Conservation (phyloP, 1,140 invertebrate genomes). For the Parapsyche elsis region DNA sequence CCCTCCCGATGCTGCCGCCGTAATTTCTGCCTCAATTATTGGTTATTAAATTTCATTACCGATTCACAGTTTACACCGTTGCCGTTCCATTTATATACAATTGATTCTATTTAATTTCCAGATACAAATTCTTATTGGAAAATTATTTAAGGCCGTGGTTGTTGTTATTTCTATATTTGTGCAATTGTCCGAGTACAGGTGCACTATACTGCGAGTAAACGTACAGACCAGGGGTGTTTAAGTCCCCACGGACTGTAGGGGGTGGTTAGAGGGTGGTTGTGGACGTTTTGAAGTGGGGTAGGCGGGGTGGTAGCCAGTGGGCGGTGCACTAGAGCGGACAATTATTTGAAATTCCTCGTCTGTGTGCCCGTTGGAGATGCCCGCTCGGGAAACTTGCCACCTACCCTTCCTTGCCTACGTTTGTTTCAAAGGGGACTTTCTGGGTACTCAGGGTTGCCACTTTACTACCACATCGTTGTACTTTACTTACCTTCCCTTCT, state of each 20-base stretch:
- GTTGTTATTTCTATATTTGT: neutral
- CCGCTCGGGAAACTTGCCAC: constrained; percentile 20
- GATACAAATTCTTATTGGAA: neutral
- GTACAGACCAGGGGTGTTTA: neutral
- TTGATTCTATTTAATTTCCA: neutral
- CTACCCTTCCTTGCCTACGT: constrained; percentile 25
- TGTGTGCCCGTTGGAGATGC: neutral
- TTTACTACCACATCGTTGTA: neutral
- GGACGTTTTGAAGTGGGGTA: constrained; percentile 1
- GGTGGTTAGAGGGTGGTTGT: neutral
- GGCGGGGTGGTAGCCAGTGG: constrained; percentile 24
- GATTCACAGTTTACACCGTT: neutral
- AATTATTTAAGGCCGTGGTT: neutral
- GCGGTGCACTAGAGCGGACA: constrained; percentile 51
- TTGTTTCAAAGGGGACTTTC: constrained; percentile 44
- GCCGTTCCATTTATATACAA: neutral
- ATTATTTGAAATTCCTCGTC: constrained; percentile 53
- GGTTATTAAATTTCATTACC: constrained; percentile 49
- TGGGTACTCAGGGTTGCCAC: constrained; percentile 2
- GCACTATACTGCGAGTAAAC: neutral
- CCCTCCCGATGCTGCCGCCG: constrained; percentile 26
- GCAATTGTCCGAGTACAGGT: neutral
- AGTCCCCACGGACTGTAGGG: neutral
- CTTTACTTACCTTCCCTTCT: no score
- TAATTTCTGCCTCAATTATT: constrained; percentile 44